phyloP scores from a whole-genome alignment of 2,797 vertebrate genomes.

The Silurus aristotelis region DNA sequence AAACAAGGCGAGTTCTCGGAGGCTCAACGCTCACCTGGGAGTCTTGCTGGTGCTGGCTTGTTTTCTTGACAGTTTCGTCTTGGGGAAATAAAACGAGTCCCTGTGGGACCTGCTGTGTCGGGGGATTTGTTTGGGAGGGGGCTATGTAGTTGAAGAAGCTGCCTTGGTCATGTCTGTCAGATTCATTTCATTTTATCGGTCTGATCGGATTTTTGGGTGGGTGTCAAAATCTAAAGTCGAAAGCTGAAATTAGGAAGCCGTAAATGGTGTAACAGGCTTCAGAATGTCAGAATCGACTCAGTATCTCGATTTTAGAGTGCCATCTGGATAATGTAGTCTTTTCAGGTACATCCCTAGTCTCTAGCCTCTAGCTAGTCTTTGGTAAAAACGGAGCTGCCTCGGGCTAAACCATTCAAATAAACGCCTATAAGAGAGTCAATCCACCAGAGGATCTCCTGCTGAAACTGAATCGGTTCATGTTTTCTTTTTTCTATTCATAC shows the following conservation, averaged over 20 bases:
- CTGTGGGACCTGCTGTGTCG: constrained; percentile 13
- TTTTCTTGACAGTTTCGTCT: constrained; percentile 43
- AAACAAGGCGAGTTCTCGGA: constrained; percentile 14
- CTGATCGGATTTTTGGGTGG: background rate
- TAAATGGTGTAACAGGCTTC: too few species aligned
- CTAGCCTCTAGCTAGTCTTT: background rate
- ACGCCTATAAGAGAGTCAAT: background rate
- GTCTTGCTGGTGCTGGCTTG: constrained; percentile 35
- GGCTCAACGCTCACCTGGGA: constrained; percentile 18
- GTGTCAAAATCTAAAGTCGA: background rate
- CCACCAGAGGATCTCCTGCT: background rate
- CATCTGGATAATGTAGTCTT: background rate
- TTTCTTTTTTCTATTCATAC: background rate
- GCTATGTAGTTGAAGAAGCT: background rate
- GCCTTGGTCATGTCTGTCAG: background rate
- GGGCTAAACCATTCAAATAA: background rate
- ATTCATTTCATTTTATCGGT: background rate
- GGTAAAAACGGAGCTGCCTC: background rate
- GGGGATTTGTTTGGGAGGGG: background rate
- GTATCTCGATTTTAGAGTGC: background rate
- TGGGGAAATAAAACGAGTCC: constrained; percentile 40
- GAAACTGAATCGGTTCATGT: background rate
- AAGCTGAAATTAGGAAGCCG: too few species aligned
- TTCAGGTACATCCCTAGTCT: background rate
- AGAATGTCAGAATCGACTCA: background rate